Evolutionary conservation across 2,113 vertebrate genomes (phyloP).

Genomic region (Cygnus atratus): DNA sequence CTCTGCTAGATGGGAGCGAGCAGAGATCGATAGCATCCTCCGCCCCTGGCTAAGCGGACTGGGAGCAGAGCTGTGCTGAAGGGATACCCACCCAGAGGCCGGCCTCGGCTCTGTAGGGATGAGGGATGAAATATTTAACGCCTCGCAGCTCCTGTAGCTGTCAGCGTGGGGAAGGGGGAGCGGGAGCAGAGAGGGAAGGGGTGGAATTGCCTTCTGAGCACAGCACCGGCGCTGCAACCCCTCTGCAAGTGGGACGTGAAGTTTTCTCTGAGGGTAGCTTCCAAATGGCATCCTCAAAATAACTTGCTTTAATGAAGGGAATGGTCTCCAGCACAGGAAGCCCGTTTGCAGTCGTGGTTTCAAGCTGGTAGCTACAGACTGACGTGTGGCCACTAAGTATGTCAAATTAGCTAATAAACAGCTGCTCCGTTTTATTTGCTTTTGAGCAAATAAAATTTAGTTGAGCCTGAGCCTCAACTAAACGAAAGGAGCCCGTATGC

Average conservation of each 20-base stretch:
- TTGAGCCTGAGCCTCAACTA: neutral
- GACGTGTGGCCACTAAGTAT: neutral
- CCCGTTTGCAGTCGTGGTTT: neutral
- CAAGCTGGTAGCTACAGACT: neutral
- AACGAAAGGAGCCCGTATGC: neutral
- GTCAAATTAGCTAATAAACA: conserved; percentile 5
- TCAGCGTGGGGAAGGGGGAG: neutral
- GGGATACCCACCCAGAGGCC: neutral
- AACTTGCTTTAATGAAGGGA: neutral
- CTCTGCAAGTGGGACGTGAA: neutral
- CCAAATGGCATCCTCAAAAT: neutral
- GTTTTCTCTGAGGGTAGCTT: neutral
- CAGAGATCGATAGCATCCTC: neutral
- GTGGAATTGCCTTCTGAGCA: neutral
- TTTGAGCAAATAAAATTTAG: neutral
- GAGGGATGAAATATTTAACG: neutral
- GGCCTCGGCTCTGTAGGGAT: neutral
- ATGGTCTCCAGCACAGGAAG: neutral
- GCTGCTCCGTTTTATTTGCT: neutral
- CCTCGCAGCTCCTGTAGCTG: neutral
- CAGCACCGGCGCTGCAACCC: neutral
- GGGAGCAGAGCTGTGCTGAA: neutral
- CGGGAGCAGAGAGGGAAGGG: neutral
- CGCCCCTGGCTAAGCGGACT: neutral
- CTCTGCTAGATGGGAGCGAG: neutral